phyloP scores from a whole-genome alignment of 2,113 vertebrate genomes.

The Thinocorus orbignyianus region DNA sequence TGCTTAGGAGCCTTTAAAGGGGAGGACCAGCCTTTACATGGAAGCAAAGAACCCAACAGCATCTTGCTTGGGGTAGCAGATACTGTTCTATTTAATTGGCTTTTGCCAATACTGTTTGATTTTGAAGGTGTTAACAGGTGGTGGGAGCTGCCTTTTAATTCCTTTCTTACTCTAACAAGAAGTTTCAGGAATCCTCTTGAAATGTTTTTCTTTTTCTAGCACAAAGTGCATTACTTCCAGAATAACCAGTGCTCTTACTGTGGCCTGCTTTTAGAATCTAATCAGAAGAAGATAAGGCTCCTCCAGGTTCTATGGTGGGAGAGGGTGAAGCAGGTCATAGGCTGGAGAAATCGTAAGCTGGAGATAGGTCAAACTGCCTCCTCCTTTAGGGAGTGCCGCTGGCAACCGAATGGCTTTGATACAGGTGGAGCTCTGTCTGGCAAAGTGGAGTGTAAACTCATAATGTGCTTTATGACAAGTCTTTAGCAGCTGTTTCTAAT shows the following conservation, averaged over 20 bases:
- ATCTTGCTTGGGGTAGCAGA: not conserved
- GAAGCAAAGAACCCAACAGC: not conserved
- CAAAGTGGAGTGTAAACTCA: not conserved
- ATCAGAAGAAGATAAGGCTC: not conserved
- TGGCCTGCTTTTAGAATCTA: not conserved
- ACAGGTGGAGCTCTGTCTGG: not conserved
- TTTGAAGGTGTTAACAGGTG: not conserved
- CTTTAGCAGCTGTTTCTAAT: not conserved
- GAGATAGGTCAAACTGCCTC: not conserved
- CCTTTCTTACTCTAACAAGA: not conserved
- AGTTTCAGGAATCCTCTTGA: not conserved
- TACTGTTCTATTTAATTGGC: not conserved
- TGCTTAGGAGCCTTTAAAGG: not conserved
- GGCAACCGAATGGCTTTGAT: not conserved
- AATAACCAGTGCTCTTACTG: not conserved
- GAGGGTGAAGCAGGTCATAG: not conserved
- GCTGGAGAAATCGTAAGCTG: not conserved
- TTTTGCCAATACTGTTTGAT: not conserved
- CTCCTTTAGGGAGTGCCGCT: not conserved
- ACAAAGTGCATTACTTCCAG: not conserved
- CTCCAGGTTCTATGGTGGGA: not conserved
- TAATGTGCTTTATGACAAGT: not conserved
- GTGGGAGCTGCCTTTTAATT: not conserved
- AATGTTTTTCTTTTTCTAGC: not conserved
- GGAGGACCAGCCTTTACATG: not conserved